Conservation (phyloP, 2,113 vertebrate genomes). For the Xenopus tropicalis region UCB_Xtro_10.0 CM004450.2:132417001-132417500, state of each 20-base stretch:
- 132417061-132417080: too few species aligned
- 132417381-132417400: too few species aligned
- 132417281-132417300: neutral
- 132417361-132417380: too few species aligned
- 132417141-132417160: neutral
- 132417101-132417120: neutral
- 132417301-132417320: neutral
- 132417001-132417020: too few species aligned
- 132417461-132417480: too few species aligned
- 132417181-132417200: neutral
- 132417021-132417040: too few species aligned
- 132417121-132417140: neutral
- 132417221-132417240: neutral
- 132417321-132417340: neutral
- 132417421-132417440: too few species aligned
- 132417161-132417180: neutral
- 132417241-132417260: neutral
- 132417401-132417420: too few species aligned
- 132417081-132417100: too few species aligned
- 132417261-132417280: neutral
- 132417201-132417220: conserved; percentile 15
- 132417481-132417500: too few species aligned
- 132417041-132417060: too few species aligned
- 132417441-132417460: too few species aligned
- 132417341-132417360: neutral